Evolutionary conservation across 1,140 invertebrate genomes (phyloP).

Genomic region (Apis florea): DNA sequence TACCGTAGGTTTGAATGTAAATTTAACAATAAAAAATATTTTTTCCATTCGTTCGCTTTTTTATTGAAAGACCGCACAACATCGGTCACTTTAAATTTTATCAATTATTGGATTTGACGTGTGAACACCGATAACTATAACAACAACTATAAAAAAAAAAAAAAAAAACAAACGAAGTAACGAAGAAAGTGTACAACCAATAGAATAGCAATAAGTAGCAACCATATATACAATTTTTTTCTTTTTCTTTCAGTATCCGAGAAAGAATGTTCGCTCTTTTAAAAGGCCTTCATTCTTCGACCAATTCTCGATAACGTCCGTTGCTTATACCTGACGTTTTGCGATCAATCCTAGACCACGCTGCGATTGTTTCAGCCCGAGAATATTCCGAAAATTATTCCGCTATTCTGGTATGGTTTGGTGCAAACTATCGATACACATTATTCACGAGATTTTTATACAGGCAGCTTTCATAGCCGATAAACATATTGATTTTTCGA

Average conservation of each 20-base stretch:
- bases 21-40: no score
- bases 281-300: background rate
- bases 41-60: no score
- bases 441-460: slow-evolving; percentile 21
- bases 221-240: background rate
- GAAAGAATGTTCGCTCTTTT: background rate
- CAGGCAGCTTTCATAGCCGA: slow-evolving; percentile 5
- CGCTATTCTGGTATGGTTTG: background rate
- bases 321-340: background rate
- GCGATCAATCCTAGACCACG: slow-evolving; percentile 7
- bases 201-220: background rate
- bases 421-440: background rate
- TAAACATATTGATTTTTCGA: slow-evolving; percentile 14
- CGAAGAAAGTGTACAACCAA: background rate
- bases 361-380: background rate
- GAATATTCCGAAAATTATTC: background rate
- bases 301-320: background rate
- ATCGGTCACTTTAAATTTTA: background rate
- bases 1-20: no score
- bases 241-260: background rate
- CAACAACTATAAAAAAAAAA: background rate
- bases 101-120: background rate
- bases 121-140: no score
- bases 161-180: background rate
- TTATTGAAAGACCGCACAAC: no score